Base-by-base conservation (phyloP, 2,113 vertebrate genomes). In the Cavia porcellus region DNA sequence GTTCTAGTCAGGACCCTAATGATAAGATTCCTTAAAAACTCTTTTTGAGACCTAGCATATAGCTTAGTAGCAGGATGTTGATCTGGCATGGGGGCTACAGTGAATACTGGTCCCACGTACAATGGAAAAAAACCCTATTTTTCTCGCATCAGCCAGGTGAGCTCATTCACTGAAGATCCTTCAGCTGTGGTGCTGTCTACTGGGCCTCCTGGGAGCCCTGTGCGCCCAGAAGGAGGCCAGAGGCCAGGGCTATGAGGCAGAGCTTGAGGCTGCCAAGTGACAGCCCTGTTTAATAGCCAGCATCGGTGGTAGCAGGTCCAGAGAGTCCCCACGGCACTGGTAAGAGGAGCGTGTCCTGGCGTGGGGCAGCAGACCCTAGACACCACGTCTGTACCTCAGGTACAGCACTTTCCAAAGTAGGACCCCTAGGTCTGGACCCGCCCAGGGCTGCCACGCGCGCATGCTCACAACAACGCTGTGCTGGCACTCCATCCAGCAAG, bases 401-500 rank as follows among this genome's bases (percentile, higher is more conserved):
- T 20, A n/a, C 7, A 38, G 68, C 68, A n/a, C 35, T 57, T 15
- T 57, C 17, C 17, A 20, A 59, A 59, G 17, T 59, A 20, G 57
- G 57, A 20, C 17, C 57, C 57, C 57, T n/a, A 20, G 57, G 57
- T 5, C 57, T 20, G 57, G 19, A 20, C 17, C 57, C 19, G 5
- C 32, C 14, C 8, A 5, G 66, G 66, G 5, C 32, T 66, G 11
- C 61, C 28, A 66, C n/a, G n/a, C 4, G 64, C 64, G 64, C 28
- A 66, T 30, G 64, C 64, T 12, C 64, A 32, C 28, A 66, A 14
- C 64, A 13, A 32, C 64, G 28, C 68, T 3, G n/a, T 70, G 15
- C 68, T n/a, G 68, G 35, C 35, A 14, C 35, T n/a, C 15, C 35
- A 20, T 19, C 7, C 1, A 1, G 15, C 1, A 2, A 6, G 15